Percentiles rank a stretch among this genome's conserved stretches.
These are phyloP conservation scores for Falco rusticolus DNA, from an alignment of 2,797 vertebrate species.

Conservation along the genomic window DNA sequence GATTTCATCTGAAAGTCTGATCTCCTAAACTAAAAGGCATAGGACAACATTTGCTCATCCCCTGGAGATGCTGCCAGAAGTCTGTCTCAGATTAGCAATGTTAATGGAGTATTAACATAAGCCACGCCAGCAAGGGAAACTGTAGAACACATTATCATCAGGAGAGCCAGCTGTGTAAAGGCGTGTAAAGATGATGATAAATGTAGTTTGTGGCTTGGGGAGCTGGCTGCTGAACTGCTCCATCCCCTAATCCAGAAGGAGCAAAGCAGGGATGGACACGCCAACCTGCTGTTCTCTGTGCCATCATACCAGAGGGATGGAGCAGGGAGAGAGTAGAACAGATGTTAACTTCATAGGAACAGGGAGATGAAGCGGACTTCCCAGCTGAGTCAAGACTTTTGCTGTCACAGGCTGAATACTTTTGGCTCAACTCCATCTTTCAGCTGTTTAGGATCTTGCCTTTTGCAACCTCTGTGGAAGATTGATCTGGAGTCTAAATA, in stretches of 20 bases:
- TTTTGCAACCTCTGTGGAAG: neutral
- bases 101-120: conserved; percentile 71
- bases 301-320: neutral
- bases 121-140: conserved; percentile 64
- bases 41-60: conserved; percentile 68
- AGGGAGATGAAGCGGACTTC: neutral
- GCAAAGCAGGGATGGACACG: neutral
- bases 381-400: conserved; percentile 9
- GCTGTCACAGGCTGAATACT: neutral
- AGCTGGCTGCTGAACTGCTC: conserved; percentile 22
- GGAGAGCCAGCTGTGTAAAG: conserved; percentile 65
- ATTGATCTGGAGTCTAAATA: neutral
- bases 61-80: conserved; percentile 67
- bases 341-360: conserved; percentile 3
- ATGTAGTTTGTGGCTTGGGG: conserved; percentile 36
- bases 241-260: conserved; percentile 7
- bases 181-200: conserved; percentile 59
- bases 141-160: conserved; percentile 70
- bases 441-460: neutral
- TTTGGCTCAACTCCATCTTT: neutral
- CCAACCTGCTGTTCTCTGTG: neutral
- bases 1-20: conserved; percentile 68
- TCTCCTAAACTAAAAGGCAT: conserved; percentile 62
- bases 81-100: conserved; percentile 71
- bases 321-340: conserved; percentile 8